Evolutionary conservation across 2,797 vertebrate species (phyloP).

Genomic region (Enteromius viviparus): DNA sequence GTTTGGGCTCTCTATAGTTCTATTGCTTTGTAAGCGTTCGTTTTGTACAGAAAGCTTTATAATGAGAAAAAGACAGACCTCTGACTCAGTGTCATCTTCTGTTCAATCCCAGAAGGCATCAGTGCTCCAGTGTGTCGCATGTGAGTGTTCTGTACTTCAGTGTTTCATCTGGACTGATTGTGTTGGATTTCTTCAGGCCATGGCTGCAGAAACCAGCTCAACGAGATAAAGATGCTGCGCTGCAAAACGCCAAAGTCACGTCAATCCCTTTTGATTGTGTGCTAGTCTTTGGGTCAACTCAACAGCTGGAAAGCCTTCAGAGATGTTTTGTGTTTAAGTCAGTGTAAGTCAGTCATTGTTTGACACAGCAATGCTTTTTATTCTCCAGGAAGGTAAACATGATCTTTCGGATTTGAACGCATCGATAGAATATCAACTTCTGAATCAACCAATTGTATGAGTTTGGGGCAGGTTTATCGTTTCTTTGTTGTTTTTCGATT

Average conservation of each 20-base stretch:
- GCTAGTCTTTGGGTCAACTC: background rate
- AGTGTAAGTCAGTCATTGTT: background rate
- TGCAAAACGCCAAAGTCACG: background rate
- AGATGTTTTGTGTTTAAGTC: background rate
- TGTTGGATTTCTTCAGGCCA: conserved; percentile 11
- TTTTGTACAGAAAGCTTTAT: background rate
- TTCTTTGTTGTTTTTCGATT: background rate
- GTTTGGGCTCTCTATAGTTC: background rate
- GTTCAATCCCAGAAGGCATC: conserved; percentile 17
- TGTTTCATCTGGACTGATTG: background rate
- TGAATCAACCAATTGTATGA: background rate
- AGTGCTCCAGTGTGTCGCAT: conserved; percentile 13
- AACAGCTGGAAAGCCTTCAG: background rate
- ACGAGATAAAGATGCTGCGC: too few species aligned
- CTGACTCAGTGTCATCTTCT: conserved; percentile 27
- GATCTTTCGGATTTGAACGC: background rate
- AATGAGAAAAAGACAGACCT: background rate
- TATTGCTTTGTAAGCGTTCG: background rate
- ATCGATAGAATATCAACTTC: background rate
- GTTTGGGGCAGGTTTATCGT: background rate
- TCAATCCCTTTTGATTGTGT: background rate
- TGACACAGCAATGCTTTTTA: background rate
- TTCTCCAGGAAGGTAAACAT: background rate
- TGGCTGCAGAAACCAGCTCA: conserved; percentile 3
- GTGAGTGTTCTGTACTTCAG: background rate